A percentile compares a stretch with the other conserved stretches of the same genome.
Evolutionary conservation across 2,888 invertebrate species (phyloP).

Genomic region (Eristalinus sepulchralis): DNA sequence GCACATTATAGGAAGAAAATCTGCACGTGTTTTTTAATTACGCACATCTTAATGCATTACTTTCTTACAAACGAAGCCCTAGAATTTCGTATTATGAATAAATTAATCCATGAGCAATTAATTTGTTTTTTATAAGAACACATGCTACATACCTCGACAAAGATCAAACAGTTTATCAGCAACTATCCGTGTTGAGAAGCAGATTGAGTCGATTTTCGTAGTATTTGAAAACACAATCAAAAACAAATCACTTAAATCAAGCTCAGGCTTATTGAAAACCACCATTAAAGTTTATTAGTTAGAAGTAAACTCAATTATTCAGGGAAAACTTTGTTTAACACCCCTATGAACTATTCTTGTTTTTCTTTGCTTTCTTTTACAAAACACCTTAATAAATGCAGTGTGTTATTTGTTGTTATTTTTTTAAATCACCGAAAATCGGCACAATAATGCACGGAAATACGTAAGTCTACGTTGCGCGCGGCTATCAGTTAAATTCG

Average conservation of each 20-base stretch:
- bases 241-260: constrained; percentile 29
- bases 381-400: not conserved
- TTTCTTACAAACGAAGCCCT: too few species aligned
- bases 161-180: constrained; percentile 48
- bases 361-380: not conserved
- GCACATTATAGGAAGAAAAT: too few species aligned
- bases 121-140: too few species aligned
- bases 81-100: too few species aligned
- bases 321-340: not conserved
- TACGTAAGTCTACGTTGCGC: not conserved
- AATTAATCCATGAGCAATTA: too few species aligned
- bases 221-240: constrained; percentile 22
- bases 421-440: not conserved
- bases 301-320: not conserved
- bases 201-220: constrained; percentile 11
- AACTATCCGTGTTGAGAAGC: constrained; percentile 34
- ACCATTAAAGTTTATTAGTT: constrained; percentile 54
- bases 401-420: not conserved
- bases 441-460: not conserved
- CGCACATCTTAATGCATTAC: too few species aligned
- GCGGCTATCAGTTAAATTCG: not conserved
- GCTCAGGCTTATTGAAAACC: constrained; percentile 43
- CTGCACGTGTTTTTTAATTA: too few species aligned
- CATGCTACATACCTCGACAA: constrained; percentile 46
- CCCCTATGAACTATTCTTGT: not conserved